A percentile compares a stretch with the other conserved stretches of the same genome.
phyloP scores from a whole-genome alignment of 2,888 invertebrate species.

The Taphrorychus bicolor region DNA sequence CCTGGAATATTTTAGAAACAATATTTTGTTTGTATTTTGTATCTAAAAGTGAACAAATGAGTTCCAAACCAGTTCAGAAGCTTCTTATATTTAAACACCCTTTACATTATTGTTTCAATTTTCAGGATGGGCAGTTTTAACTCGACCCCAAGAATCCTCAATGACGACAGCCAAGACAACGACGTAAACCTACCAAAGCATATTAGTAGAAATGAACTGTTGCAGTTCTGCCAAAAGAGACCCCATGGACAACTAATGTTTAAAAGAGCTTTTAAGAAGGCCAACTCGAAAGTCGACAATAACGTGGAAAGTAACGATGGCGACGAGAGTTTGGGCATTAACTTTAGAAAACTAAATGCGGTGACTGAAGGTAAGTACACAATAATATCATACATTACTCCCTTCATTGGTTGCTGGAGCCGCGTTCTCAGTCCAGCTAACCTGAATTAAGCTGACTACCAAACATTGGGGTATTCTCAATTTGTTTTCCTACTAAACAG shows the following conservation, averaged over 20 bases:
- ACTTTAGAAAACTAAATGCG: slow-evolving; percentile 59
- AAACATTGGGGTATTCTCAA: too few relatives aligned
- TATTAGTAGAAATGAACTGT: slow-evolving; percentile 61
- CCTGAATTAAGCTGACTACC: too few relatives aligned
- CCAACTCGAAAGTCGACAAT: slow-evolving; percentile 25
- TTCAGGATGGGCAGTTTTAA: slow-evolving; percentile 78
- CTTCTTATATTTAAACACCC: background rate
- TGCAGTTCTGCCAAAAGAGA: slow-evolving; percentile 64
- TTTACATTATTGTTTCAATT: too few relatives aligned
- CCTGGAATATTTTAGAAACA: too few relatives aligned
- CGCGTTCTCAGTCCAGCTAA: too few relatives aligned
- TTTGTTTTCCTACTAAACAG: too few relatives aligned
- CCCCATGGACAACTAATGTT: slow-evolving; percentile 60
- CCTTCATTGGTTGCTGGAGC: background rate
- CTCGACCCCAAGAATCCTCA: slow-evolving; percentile 70
- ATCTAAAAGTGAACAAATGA: too few relatives aligned
- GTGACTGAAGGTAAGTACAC: slow-evolving; percentile 59
- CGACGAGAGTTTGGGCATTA: slow-evolving; percentile 49
- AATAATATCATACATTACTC: background rate
- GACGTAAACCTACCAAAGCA: slow-evolving; percentile 62
- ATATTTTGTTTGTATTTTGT: too few relatives aligned
- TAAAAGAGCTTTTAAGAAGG: slow-evolving; percentile 54
- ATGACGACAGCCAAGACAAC: slow-evolving; percentile 69
- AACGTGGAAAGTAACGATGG: background rate
- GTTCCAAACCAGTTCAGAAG: background rate